Evolutionary conservation across 1,140 invertebrate species (phyloP).

Genomic region (Pseudomyrmex flavicornis): DNA sequence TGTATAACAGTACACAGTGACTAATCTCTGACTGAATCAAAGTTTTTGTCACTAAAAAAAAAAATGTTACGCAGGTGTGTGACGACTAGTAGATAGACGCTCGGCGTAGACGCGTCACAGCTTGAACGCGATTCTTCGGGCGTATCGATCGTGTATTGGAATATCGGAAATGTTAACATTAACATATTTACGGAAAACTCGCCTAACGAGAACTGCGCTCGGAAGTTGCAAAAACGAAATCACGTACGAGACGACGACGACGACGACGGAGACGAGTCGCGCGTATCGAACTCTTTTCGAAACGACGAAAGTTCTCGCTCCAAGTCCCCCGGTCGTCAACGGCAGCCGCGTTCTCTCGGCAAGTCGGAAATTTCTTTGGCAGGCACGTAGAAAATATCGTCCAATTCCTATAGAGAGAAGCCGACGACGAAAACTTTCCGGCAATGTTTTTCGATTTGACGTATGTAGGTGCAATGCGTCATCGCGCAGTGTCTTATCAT

Average conservation of each 20-base stretch:
- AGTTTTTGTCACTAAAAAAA: background rate
- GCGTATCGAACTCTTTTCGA: constrained; percentile 42
- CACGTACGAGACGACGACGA: constrained; percentile 25
- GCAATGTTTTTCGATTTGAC: constrained; percentile 53
- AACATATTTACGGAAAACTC: constrained; percentile 16
- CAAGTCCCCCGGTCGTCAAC: constrained; percentile 31
- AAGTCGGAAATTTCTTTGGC: constrained; percentile 60
- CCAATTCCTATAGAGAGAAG: constrained; percentile 18
- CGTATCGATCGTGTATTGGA: background rate
- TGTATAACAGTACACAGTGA: background rate
- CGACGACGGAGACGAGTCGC: constrained; percentile 7
- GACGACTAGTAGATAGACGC: background rate
- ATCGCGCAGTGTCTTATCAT: constrained; percentile 2
- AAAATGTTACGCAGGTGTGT: background rate
- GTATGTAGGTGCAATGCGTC: constrained; percentile 20
- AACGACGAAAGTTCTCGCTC: constrained; percentile 45
- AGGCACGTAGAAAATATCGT: constrained; percentile 52
- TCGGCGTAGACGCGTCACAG: background rate
- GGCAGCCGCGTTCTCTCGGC: constrained; percentile 40
- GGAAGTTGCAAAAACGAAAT: constrained; percentile 34
- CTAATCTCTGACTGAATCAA: background rate
- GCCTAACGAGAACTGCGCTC: constrained; percentile 11
- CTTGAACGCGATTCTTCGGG: background rate
- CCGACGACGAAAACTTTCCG: constrained; percentile 41
- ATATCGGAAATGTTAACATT: constrained; percentile 18